These are phyloP conservation scores for Drosophila phalerata DNA, from an alignment of 2,888 invertebrate species.

Conservation along the genomic window DNA sequence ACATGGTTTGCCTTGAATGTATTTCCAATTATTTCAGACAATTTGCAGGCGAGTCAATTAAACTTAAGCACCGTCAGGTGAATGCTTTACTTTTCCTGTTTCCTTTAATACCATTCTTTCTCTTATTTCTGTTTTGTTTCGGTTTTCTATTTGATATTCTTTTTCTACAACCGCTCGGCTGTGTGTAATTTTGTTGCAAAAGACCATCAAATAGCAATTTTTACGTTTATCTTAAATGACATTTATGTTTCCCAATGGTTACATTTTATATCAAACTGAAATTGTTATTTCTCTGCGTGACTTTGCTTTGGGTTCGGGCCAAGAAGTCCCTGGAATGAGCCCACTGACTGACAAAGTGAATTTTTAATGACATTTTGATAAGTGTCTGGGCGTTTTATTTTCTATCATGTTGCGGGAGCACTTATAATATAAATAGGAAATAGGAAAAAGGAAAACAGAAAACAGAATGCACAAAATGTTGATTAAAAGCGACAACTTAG, in stretches of 20 bases:
- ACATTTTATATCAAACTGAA: conserved; percentile 68
- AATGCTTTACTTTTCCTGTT: conserved; percentile 36
- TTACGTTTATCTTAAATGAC: conserved; percentile 77
- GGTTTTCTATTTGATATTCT: conserved; percentile 22
- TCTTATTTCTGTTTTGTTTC: conserved; percentile 27
- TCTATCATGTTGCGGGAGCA: conserved; percentile 10
- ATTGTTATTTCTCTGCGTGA: conserved; percentile 37
- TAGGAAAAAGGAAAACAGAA: not conserved
- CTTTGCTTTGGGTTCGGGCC: conserved; percentile 25
- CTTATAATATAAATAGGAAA: conserved; percentile 17
- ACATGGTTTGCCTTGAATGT: conserved; percentile 17
- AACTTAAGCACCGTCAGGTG: conserved; percentile 68
- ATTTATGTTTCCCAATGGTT: conserved; percentile 78
- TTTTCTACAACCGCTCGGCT: conserved; percentile 7
- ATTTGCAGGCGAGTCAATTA: conserved; percentile 63
- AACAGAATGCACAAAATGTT: conserved; percentile 1
- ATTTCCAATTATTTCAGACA: conserved; percentile 16
- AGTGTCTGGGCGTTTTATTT: conserved; percentile 49
- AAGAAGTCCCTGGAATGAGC: conserved; percentile 12
- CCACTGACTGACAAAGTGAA: conserved; percentile 57
- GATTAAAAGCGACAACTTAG: conserved; percentile 19
- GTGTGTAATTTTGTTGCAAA: conserved; percentile 46
- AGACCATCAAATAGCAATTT: conserved; percentile 72
- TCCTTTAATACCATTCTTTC: conserved; percentile 23
- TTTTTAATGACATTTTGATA: conserved; percentile 74